A percentile compares a stretch with the other conserved stretches of the same genome.
phyloP scores from a whole-genome alignment of 2,797 vertebrate genomes.

The Brotula barbata region DNA sequence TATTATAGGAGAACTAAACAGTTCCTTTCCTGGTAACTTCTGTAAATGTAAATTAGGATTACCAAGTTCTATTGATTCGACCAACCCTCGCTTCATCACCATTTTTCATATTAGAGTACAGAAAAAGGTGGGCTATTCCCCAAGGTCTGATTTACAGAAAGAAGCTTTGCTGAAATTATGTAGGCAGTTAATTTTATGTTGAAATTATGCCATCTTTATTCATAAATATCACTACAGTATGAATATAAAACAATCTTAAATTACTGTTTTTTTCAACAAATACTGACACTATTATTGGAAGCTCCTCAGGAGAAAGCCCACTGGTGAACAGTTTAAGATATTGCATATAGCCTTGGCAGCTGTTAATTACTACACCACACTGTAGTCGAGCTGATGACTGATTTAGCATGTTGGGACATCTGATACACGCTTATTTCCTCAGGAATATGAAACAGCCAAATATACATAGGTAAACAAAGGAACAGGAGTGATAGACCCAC shows the following conservation, averaged over 20 bases:
- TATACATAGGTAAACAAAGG: conserved; percentile 66
- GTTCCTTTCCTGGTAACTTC: no score
- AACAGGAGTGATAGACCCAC: conserved; percentile 75
- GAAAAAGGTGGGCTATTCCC: no score
- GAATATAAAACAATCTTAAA: conserved; percentile 80
- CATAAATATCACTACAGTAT: conserved; percentile 80
- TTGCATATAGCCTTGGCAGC: conserved; percentile 73
- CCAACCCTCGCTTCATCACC: no score
- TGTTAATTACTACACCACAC: conserved; percentile 55
- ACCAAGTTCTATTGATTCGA: no score
- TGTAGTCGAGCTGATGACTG: conserved; percentile 50
- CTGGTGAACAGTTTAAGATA: conserved; percentile 57
- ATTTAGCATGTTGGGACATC: conserved; percentile 50
- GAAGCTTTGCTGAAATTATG: conserved; percentile 2
- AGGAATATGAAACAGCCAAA: conserved; percentile 65
- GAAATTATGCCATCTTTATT: conserved; percentile 74
- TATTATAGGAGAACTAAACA: no score
- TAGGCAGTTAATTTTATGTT: conserved; percentile 15
- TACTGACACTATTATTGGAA: conserved; percentile 61
- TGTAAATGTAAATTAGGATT: no score
- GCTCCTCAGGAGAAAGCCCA: conserved; percentile 60
- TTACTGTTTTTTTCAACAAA: conserved; percentile 73
- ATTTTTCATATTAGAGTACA: no score
- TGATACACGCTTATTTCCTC: conserved; percentile 60
- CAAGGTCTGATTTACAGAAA: no score